Conservation (phyloP, 1,140 invertebrate genomes). For the Cydia strobilella region DNA sequence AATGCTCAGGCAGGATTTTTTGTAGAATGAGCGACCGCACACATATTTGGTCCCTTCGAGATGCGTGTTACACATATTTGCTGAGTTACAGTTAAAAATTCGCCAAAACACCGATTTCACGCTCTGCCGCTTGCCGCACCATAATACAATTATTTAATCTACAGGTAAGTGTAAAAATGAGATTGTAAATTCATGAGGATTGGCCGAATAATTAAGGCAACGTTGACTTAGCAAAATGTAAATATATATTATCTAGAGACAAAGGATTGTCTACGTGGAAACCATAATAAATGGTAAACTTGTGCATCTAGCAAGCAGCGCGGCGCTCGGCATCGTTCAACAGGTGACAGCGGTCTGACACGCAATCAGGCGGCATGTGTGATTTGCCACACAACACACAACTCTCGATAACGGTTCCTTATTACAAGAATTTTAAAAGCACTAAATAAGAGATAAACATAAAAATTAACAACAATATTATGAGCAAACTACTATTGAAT, state of each 20-base stretch:
- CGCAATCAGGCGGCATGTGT: slow-evolving; percentile 53
- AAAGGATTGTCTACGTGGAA: not conserved
- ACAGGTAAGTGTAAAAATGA: slow-evolving; percentile 2
- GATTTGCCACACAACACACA: slow-evolving; percentile 51
- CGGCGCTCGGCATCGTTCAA: slow-evolving; percentile 21
- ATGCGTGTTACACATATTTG: slow-evolving; percentile 1
- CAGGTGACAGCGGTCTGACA: slow-evolving; percentile 32
- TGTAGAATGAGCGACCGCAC: slow-evolving; percentile 17
- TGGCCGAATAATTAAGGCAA: slow-evolving; percentile 16
- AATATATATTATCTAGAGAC: slow-evolving; percentile 13
- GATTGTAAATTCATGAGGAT: slow-evolving; percentile 12
- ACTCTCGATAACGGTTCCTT: slow-evolving; percentile 50
- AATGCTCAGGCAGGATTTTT: slow-evolving; percentile 23
- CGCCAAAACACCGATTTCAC: slow-evolving; percentile 1
- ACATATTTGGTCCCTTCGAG: slow-evolving; percentile 30
- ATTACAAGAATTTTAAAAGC: slow-evolving; percentile 58
- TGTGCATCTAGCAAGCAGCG: slow-evolving; percentile 31
- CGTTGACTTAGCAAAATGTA: slow-evolving; percentile 7
- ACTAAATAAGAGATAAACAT: slow-evolving; percentile 56
- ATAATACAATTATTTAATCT: not conserved
- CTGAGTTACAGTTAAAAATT: slow-evolving; percentile 19
- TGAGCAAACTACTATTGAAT: slow-evolving; percentile 75
- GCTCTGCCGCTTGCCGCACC: slow-evolving; percentile 23
- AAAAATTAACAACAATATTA: slow-evolving; percentile 75
- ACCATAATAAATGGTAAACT: not conserved